Percentiles rank a stretch among this genome's conserved stretches.
Evolutionary conservation across 2,113 vertebrate species (phyloP).

Genomic region (Chaetodon trifascialis): DNA sequence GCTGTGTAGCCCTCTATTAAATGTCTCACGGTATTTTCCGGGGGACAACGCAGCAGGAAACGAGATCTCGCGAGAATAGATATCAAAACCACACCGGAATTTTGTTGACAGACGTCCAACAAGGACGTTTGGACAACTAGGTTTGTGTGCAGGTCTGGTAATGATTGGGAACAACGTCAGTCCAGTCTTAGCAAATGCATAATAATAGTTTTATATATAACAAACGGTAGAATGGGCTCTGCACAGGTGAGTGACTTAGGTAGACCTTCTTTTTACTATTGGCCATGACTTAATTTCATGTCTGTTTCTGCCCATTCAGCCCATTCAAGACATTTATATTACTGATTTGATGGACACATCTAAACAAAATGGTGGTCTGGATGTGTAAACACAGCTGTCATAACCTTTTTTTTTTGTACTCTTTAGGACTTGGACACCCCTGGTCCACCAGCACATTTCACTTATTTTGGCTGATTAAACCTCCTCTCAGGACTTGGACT

Average conservation of each 20-base stretch:
- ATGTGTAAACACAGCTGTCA: neutral
- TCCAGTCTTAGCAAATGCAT: neutral
- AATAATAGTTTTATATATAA: neutral
- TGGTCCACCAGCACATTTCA: neutral
- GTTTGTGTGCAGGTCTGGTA: neutral
- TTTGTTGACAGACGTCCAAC: neutral
- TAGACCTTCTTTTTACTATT: neutral
- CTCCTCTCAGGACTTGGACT: neutral
- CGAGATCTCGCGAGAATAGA: constrained; percentile 69
- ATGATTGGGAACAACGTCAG: neutral
- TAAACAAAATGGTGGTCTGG: too few species aligned
- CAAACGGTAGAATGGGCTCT: neutral
- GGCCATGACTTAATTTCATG: neutral
- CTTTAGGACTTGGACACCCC: neutral
- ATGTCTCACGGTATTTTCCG: constrained; percentile 64
- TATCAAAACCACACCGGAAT: neutral
- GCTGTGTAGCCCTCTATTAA: constrained; percentile 38
- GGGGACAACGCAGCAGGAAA: constrained; percentile 37
- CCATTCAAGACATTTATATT: neutral
- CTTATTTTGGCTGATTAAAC: neutral
- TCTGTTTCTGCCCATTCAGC: neutral
- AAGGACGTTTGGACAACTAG: neutral
- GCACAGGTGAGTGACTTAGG: neutral
- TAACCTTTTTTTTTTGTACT: neutral
- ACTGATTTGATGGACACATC: neutral